Percentiles rank a stretch among this genome's conserved stretches.
phyloP scores from a whole-genome alignment of 1,140 invertebrate genomes.

The Apis dorsata region DNA sequence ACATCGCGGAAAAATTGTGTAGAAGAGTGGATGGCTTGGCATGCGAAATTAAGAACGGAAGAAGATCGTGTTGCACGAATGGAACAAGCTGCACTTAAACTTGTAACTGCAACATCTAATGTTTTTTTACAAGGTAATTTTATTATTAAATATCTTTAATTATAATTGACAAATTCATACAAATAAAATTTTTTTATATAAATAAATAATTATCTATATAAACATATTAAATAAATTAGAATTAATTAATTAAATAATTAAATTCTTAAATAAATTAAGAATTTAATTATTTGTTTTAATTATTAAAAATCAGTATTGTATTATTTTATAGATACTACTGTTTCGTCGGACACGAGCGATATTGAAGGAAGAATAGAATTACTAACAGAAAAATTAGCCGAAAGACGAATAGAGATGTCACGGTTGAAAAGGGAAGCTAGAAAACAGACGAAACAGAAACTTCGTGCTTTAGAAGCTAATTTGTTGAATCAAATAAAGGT shows the following conservation, averaged over 20 bases:
- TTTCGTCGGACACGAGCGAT: slow-evolving; percentile 78
- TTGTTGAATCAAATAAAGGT: slow-evolving; percentile 78
- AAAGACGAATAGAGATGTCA: slow-evolving; percentile 75
- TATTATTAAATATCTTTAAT: neutral
- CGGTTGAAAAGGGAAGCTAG: slow-evolving; percentile 75
- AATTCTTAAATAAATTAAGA: neutral
- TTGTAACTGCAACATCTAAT: slow-evolving; percentile 75
- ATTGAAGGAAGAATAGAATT: slow-evolving; percentile 77
- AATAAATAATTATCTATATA: neutral
- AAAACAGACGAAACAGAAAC: slow-evolving; percentile 75
- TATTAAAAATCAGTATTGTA: slow-evolving; percentile 35
- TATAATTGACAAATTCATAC: neutral
- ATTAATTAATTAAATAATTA: too few relatives aligned
- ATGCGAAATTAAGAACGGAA: slow-evolving; percentile 75
- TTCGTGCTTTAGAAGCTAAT: slow-evolving; percentile 76
- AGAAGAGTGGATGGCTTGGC: slow-evolving; percentile 79
- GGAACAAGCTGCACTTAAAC: slow-evolving; percentile 77
- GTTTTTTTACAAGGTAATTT: slow-evolving; percentile 74
- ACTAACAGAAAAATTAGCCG: slow-evolving; percentile 75
- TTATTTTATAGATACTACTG: slow-evolving; percentile 71
- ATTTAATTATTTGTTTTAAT: neutral
- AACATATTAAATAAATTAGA: too few relatives aligned
- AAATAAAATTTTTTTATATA: neutral
- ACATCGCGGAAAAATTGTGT: slow-evolving; percentile 77
- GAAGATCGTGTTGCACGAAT: slow-evolving; percentile 77